Base-by-base conservation (phyloP, 2,113 vertebrate species). In the Stigmatopora nigra region DNA sequence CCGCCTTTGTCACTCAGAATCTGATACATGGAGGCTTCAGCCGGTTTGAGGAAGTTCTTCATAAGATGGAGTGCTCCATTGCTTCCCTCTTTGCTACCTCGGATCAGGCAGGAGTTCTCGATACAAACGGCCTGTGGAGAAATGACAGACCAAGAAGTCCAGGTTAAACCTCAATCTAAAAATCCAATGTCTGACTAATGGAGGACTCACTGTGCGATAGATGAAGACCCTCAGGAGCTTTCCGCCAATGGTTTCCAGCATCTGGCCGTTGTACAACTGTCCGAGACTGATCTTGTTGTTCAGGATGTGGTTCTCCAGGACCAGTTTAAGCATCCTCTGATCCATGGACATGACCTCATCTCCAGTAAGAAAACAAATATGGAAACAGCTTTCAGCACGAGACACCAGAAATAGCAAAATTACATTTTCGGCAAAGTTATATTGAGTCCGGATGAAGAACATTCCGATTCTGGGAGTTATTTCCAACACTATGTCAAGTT, bases 21-120 rank as follows among this genome's bases (percentile, higher is more conserved):
- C 76, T 97, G 84, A 25, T 91, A 92, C 71, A 98, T 86, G 6
- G 78, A 86, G 51, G 92, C 93, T 66, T 94, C 91, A 5, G 93
- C 91, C 16, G 96, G 93, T 38, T 86, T 90, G 75, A 99, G 89
- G 59, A 98, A 87, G 51, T 90, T 89, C 69, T 61, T 92, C 86
- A 95, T 93, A 47, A 93, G 19, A 44, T 99, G 97, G 71, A 99
- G 91, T 22, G 95, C 94, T 0, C 97, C 96, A 3, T 99, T 98
- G 70, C 89, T 89, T 73, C 96, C 97, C 78, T 96, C 94, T 81
- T 94, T 98, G 70, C 96, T 98, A 79, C 96, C 97, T 81, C 94
- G 89, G 51, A 98, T 67, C 88, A 99, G 90, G 80, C 97, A 99
- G 48, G 95, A 91, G 72, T 98, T 98, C 87, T 99, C 97, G 75